Base-by-base conservation (phyloP, 2,888 invertebrate genomes). In the Meloe dianella region DNA sequence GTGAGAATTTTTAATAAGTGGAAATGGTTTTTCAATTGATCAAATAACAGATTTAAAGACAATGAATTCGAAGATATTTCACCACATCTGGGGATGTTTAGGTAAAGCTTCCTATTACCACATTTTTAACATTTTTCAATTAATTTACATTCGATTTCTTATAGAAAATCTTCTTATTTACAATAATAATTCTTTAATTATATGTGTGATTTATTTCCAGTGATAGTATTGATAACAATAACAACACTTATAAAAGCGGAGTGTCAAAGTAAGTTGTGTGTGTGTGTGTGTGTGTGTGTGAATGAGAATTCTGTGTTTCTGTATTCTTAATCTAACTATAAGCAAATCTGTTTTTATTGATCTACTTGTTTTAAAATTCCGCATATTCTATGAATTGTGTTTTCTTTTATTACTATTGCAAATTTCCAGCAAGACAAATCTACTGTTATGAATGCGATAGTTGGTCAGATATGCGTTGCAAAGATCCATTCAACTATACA, bases 401-500 rank as follows among this genome's bases (percentile, higher is more conserved):
- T 65, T 64, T 63, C 69, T 66, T 66, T 67, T 30, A 22, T 66
- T 1, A 32, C 7, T 32, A 1, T 38, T 35, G 22, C 6, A 61
- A 29, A 62, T 72, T 81, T 81, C 51, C 87, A 95, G 95, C 94
- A 74, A 91, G 94, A 75, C 92, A 93, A 75, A 93, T 95, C 80
- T 94, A 93, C 85, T 96, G 96, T 84, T 96, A 96, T 85, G 96
- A 96, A 85, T 96, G 96, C 82, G 95, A 96, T 85, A 94, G 95
- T 76, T 94, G 95, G 93, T 92, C 92, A 70, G 95, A 96, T 85
- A 88, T 90, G 27, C 87, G 95, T 74, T 96, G 96, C 83, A 93
- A 92, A 82, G 96, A 96, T 83, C 96, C 96, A 0, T 96, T 96
- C 86, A 96, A 96, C 86, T 95, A 94, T 84, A 95, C 95, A 17